A percentile compares a stretch with the other conserved stretches of the same genome.
Evolutionary conservation across 2,113 vertebrate genomes (phyloP).

Genomic region (Sinosuthora webbiana): DNA sequence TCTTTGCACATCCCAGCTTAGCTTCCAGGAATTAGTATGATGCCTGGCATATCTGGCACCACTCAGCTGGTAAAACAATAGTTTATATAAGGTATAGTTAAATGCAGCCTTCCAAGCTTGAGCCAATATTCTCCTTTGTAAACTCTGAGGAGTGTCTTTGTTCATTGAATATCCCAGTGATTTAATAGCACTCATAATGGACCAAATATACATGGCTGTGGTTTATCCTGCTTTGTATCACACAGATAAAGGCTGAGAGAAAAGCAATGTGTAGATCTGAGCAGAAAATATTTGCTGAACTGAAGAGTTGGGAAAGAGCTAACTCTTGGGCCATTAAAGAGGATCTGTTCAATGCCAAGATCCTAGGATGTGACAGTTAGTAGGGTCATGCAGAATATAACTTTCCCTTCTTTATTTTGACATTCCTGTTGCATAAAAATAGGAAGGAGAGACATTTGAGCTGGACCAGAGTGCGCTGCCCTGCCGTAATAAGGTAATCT

Average conservation of each 20-base stretch:
- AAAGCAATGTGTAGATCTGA: not conserved
- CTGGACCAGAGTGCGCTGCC: not conserved
- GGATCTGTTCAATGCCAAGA: slow-evolving; percentile 48
- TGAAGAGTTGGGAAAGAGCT: not conserved
- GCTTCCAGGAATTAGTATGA: not conserved
- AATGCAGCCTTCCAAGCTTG: slow-evolving; percentile 14
- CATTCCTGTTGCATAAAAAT: not conserved
- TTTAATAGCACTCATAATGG: slow-evolving; percentile 21
- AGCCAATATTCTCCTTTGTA: not conserved
- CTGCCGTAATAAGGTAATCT: not conserved
- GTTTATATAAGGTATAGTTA: slow-evolving; percentile 7
- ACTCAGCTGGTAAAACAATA: not conserved
- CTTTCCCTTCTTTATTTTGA: slow-evolving; percentile 21
- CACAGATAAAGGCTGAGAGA: slow-evolving; percentile 27
- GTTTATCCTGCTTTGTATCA: slow-evolving; percentile 50
- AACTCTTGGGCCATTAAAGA: not conserved
- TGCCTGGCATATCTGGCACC: not conserved
- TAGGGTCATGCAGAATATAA: not conserved
- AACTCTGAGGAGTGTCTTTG: not conserved
- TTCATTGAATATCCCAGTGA: not conserved
- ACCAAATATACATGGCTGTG: not conserved
- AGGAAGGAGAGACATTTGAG: not conserved
- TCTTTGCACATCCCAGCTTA: not conserved
- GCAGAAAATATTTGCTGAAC: slow-evolving; percentile 9
- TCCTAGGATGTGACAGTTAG: slow-evolving; percentile 37